Percentiles rank a stretch among this genome's conserved stretches.
phyloP scores from a whole-genome alignment of 2,113 vertebrate species.

The Lanius collurio region DNA sequence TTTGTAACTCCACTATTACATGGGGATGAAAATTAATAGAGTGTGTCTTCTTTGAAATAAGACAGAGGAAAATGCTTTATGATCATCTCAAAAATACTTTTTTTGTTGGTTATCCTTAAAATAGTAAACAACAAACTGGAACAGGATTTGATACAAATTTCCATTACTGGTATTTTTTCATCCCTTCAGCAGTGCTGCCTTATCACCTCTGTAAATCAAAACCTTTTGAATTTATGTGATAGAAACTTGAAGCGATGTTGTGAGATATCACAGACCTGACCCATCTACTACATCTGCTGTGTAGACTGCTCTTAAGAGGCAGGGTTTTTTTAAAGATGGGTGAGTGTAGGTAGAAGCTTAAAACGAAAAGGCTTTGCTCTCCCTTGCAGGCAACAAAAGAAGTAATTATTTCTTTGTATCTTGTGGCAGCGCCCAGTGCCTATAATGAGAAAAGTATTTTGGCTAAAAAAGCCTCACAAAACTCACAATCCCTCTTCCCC shows the following conservation, averaged over 20 bases:
- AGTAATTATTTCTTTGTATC: background rate
- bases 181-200: background rate
- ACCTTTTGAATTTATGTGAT: background rate
- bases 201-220: constrained; percentile 4
- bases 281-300: background rate
- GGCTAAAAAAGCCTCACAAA: background rate
- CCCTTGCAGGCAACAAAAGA: background rate
- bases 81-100: background rate
- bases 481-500: background rate
- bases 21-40: background rate
- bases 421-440: background rate
- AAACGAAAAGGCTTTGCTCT: background rate
- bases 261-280: background rate
- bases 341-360: background rate
- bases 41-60: background rate
- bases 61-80: background rate
- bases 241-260: background rate
- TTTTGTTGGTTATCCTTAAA: background rate
- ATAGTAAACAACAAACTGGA: background rate
- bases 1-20: background rate
- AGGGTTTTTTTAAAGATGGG: background rate
- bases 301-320: background rate
- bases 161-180: background rate
- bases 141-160: background rate
- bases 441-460: background rate